Evolutionary conservation across 2,113 vertebrate genomes (phyloP).

Genomic region (Galemys pyrenaicus): DNA sequence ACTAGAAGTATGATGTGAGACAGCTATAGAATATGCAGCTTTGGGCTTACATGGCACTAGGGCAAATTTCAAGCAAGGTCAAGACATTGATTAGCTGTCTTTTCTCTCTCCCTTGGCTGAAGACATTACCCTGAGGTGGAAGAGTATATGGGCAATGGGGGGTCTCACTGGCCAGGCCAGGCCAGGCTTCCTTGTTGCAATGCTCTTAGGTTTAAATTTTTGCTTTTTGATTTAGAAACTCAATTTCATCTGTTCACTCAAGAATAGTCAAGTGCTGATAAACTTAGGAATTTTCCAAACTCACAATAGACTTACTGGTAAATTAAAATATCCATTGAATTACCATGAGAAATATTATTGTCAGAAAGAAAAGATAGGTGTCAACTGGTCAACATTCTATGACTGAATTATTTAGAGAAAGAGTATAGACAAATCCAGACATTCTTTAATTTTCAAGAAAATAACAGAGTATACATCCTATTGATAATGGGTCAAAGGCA

Average conservation of each 20-base stretch:
- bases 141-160: neutral
- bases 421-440: neutral
- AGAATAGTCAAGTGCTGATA: neutral
- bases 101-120: neutral
- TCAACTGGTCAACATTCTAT: neutral
- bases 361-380: conserved; percentile 11
- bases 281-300: neutral
- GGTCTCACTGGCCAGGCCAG: neutral
- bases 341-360: conserved; percentile 28
- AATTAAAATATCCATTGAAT: conserved; percentile 13
- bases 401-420: neutral
- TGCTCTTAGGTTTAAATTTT: neutral
- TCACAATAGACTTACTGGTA: neutral
- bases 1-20: neutral
- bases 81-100: neutral
- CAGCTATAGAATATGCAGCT: neutral
- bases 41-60: neutral
- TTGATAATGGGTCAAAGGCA: neutral
- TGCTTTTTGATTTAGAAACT: conserved; percentile 27
- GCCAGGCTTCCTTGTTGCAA: neutral
- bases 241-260: neutral
- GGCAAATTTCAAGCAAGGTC: neutral
- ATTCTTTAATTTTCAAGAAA: conserved; percentile 17
- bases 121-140: neutral
- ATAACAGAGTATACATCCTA: neutral